Percentiles rank a stretch among this genome's conserved stretches.
Evolutionary conservation across 2,113 vertebrate genomes (phyloP).

Genomic region (Sterrhoptilus dennistouni): DNA sequence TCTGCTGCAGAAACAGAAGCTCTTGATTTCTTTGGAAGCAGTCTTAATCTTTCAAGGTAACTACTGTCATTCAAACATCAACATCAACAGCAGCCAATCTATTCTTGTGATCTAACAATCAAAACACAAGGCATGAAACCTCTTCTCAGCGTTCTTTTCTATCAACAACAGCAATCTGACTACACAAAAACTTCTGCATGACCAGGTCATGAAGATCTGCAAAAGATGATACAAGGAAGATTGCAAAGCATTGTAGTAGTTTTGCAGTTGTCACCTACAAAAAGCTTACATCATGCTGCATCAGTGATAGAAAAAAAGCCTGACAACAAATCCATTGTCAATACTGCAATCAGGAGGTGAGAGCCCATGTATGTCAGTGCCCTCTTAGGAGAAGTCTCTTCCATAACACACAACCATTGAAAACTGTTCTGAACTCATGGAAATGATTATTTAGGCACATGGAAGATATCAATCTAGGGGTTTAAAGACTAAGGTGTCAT

Average conservation of each 20-base stretch:
- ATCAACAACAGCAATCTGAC: neutral
- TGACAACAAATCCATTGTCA: neutral
- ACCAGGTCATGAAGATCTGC: neutral
- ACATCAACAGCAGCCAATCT: neutral
- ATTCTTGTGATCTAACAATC: neutral
- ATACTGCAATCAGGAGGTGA: neutral
- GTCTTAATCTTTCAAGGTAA: neutral
- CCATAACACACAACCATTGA: neutral
- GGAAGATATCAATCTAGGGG: rapidly evolving
- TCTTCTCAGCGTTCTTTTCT: neutral
- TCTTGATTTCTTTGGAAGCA: neutral
- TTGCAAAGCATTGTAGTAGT: neutral
- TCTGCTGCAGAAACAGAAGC: neutral
- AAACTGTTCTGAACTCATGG: neutral
- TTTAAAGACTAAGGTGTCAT: neutral
- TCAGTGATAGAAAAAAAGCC: neutral
- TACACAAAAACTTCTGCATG: neutral
- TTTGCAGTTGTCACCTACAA: neutral
- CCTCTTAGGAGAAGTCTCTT: neutral
- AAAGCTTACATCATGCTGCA: neutral
- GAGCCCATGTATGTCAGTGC: rapidly evolving
- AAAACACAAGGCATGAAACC: neutral
- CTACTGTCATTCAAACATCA: neutral
- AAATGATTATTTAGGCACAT: neutral
- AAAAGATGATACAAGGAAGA: neutral